Evolutionary conservation across 2,113 vertebrate genomes (phyloP), one percentile per base, ranked within the genome.

Genomic region (Mesocricetus auratus): DNA sequence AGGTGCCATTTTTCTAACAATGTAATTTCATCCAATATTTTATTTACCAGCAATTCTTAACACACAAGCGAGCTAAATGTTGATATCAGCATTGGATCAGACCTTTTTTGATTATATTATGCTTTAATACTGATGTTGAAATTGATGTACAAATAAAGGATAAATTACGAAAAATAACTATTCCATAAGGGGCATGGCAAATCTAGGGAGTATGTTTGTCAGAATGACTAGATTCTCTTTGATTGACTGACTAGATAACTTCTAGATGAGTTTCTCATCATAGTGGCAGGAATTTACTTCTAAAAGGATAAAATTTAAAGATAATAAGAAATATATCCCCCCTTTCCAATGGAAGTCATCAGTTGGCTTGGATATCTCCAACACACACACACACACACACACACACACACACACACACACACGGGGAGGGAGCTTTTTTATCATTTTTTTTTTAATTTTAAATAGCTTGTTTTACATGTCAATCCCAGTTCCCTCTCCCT

Each of bases 21-120:
- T 97, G 1, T 39, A 66, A 82, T 60, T 94, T 78, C 13, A 39
- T 88, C 71, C 89, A 86, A 91, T 90, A 45, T 45, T n/a, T n/a
- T n/a, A n/a, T 0, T 75, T 83, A 26, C 31, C 39, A 36, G 33
- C 31, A 88, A 69, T 86, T 96, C 12, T 16, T 77, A 42, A 17
- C 58, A 66, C 31, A 60, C 21, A 66, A 71, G 66, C 1, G 50
- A 56, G 11, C 58, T 39, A 83, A 42, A 68, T 42, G 73, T 42
- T 68, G 31, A 87, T 62, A 24, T 10, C 31, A 21, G 50, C 15
- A 89, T 73, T 78, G 58, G 73, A 42, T 45, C 8, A 79, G 68
- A 87, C 2, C 3, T 26, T 86, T 78, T 45, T 86, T 62, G 36
- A 47, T 82, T 39, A 17, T 47, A 3, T n/a, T 86, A 36, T 22